Conservation (phyloP, 2,888 invertebrate species). For the Dorcus hopei region DNA sequence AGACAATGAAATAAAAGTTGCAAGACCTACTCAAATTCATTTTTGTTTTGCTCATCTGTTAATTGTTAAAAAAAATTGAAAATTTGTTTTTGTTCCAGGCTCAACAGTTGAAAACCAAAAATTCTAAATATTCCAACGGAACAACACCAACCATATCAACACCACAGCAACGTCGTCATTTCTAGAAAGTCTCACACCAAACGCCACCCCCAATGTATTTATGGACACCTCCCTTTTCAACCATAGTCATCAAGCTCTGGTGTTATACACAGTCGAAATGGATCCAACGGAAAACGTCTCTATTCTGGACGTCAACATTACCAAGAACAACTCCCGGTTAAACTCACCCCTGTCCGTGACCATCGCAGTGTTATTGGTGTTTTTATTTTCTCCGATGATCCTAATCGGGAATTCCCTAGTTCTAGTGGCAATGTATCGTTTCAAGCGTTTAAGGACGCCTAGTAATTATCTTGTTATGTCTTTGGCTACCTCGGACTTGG, state of each 20-base stretch:
- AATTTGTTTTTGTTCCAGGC: too few species aligned
- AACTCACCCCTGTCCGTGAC: conserved; percentile 50
- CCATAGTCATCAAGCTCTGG: conserved; percentile 39
- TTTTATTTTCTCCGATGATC: conserved; percentile 57
- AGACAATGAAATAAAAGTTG: too few species aligned
- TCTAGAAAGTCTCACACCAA: conserved; percentile 13
- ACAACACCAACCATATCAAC: not conserved
- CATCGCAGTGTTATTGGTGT: conserved; percentile 52
- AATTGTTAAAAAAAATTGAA: too few species aligned
- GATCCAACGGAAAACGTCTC: conserved; percentile 36
- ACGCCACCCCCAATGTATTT: conserved; percentile 36
- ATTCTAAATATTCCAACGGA: not conserved
- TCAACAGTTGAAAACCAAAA: too few species aligned
- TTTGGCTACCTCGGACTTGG: conserved; percentile 59
- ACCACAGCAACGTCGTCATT: conserved; percentile 12
- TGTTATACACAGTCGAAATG: conserved; percentile 34
- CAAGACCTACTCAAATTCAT: too few species aligned
- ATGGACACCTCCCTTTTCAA: conserved; percentile 41
- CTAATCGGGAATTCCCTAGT: conserved; percentile 59
- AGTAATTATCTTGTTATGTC: conserved; percentile 61
- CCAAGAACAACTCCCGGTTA: conserved; percentile 39
- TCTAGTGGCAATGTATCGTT: conserved; percentile 57
- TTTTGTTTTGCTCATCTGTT: too few species aligned
- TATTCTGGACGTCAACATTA: conserved; percentile 40
- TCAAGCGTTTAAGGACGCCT: conserved; percentile 60